A percentile compares a stretch with the other conserved stretches of the same genome.
phyloP scores from a whole-genome alignment of 2,797 vertebrate species.

The Zalophus californianus region DNA sequence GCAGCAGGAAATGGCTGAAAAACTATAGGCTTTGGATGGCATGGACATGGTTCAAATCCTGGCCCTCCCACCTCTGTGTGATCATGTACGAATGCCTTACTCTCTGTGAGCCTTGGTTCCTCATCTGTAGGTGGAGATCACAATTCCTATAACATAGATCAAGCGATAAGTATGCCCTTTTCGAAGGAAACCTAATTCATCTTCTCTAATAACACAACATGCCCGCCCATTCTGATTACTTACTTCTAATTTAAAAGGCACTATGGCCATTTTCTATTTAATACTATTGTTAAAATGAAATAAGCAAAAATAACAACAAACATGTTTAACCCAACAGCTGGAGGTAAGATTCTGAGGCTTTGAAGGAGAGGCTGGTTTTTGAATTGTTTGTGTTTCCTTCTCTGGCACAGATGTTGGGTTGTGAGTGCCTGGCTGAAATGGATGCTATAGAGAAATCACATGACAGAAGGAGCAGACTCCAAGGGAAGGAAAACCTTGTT shows the following conservation, averaged over 20 bases:
- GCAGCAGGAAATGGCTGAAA: neutral
- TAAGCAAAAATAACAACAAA: neutral
- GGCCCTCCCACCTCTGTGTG: no score
- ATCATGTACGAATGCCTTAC: neutral
- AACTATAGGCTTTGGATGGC: neutral
- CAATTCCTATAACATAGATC: neutral
- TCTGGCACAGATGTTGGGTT: slow-evolving; percentile 67
- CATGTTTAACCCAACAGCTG: neutral
- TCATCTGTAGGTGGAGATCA: neutral
- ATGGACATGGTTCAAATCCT: neutral
- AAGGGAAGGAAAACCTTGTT: slow-evolving; percentile 69
- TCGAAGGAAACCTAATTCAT: neutral
- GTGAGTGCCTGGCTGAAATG: slow-evolving; percentile 65
- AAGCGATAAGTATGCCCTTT: neutral
- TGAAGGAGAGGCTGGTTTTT: neutral
- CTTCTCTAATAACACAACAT: neutral
- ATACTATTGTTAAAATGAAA: slow-evolving; percentile 25
- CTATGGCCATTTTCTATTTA: neutral
- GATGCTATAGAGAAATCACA: slow-evolving; percentile 58
- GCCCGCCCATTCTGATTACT: neutral
- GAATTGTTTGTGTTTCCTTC: neutral
- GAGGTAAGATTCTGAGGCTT: neutral
- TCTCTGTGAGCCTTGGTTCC: neutral
- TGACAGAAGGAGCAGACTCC: slow-evolving; percentile 62
- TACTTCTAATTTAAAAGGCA: neutral